Percentiles rank a stretch among this genome's conserved stretches.
Evolutionary conservation across 2,888 invertebrate genomes (phyloP).

Genomic region (Polydesmus complanatus): DNA sequence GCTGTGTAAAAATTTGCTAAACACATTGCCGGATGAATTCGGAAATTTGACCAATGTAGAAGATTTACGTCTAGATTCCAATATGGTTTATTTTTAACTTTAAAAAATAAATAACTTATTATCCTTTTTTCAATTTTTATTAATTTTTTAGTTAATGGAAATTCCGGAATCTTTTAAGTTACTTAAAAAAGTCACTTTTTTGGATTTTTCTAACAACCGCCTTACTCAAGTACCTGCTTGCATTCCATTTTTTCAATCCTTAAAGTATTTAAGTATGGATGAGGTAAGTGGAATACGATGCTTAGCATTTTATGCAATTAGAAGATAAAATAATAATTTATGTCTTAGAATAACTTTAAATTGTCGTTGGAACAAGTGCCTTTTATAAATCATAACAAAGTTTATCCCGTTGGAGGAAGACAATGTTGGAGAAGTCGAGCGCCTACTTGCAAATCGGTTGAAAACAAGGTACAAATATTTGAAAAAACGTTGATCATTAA

Average conservation of each 20-base stretch:
- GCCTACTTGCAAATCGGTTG: no score
- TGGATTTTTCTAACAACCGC: slow-evolving; percentile 15
- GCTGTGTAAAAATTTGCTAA: slow-evolving; percentile 10
- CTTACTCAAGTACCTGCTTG: slow-evolving; percentile 8
- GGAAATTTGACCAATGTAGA: slow-evolving; percentile 7
- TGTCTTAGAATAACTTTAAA: not conserved
- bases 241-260: not conserved
- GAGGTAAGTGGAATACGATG: slow-evolving; percentile 1
- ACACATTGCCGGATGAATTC: slow-evolving; percentile 6
- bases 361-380: not conserved
- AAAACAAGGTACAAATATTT: no score
- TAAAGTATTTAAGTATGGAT: slow-evolving; percentile 11
- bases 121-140: not conserved
- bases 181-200: not conserved
- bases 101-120: not conserved
- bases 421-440: no score
- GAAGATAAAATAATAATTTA: no score
- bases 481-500: no score
- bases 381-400: not conserved
- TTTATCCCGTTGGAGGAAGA: no score
- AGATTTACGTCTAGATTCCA: slow-evolving; percentile 13
- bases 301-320: no score
- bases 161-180: slow-evolving; percentile 10
- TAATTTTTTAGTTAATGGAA: slow-evolving; percentile 12
- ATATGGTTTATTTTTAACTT: slow-evolving; percentile 10